These are phyloP conservation scores for Rhopalosiphum padi DNA, from an alignment of 1,140 invertebrate genomes.

Conservation along the genomic window DNA sequence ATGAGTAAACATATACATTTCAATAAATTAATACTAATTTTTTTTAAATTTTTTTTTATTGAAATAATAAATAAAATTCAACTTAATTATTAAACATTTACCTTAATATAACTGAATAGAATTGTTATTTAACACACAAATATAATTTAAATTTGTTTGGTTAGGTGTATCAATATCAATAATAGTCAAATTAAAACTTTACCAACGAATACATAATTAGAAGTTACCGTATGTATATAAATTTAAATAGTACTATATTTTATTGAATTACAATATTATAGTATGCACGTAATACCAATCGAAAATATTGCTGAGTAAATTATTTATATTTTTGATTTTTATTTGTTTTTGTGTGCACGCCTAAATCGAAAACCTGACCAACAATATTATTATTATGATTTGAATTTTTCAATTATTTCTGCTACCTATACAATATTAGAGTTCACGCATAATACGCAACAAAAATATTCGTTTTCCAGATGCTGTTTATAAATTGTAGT, in stretches of 20 bases:
- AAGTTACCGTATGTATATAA: too few species aligned
- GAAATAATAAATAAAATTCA: neutral
- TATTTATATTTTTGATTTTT: neutral
- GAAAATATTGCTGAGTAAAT: neutral
- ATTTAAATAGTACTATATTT: neutral
- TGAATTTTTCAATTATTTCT: neutral
- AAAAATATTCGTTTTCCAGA: neutral
- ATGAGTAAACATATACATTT: neutral
- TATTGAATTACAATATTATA: neutral
- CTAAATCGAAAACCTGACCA: neutral
- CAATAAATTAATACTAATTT: neutral
- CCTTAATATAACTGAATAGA: neutral
- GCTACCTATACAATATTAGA: neutral
- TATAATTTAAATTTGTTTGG: neutral
- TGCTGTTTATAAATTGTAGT: neutral
- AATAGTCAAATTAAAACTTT: neutral
- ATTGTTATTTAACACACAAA: too few species aligned
- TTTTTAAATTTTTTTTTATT: neutral
- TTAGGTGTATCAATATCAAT: neutral
- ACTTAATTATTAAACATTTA: neutral
- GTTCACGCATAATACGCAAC: neutral
- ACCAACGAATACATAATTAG: neutral
- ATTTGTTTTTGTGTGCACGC: too few species aligned
- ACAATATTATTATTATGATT: neutral
- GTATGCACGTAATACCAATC: neutral